Evolutionary conservation across 2,113 vertebrate species (phyloP).

Genomic region (Pangasianodon hypophthalmus): DNA sequence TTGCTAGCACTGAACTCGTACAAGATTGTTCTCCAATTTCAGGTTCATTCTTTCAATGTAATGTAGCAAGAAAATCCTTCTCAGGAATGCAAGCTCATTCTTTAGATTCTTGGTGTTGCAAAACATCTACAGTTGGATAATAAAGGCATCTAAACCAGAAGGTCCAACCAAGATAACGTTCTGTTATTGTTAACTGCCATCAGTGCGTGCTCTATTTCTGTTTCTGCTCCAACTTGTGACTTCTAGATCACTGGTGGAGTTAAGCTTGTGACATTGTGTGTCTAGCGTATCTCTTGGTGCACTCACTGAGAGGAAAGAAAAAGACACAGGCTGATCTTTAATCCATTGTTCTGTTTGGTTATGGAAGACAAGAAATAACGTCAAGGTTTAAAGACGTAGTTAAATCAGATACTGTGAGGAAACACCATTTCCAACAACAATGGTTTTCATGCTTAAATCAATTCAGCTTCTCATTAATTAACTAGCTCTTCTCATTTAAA

Average conservation of each 20-base stretch:
- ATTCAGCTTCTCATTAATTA: not conserved
- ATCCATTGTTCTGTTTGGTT: conserved; percentile 2
- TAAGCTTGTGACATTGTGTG: conserved; percentile 29
- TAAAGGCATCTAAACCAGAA: not conserved
- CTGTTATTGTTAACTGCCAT: no score
- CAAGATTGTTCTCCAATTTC: not conserved
- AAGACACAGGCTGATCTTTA: not conserved
- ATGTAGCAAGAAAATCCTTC: not conserved
- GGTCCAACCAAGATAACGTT: not conserved
- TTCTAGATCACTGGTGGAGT: not conserved
- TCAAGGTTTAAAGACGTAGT: not conserved
- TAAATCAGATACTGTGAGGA: not conserved
- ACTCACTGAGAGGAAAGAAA: not conserved
- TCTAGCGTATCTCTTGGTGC: not conserved
- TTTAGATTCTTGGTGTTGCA: not conserved
- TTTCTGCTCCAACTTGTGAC: not conserved
- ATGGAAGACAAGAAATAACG: not conserved
- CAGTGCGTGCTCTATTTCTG: not conserved
- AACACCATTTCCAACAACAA: not conserved
- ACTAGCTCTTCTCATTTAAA: not conserved
- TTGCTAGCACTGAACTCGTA: not conserved
- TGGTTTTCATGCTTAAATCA: not conserved
- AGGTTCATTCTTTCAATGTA: not conserved
- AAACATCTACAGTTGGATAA: not conserved
- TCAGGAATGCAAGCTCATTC: not conserved